Evolutionary conservation across 2,888 invertebrate species (phyloP), one percentile per base, ranked within the genome.

Genomic region (Drosophila infuscata): DNA sequence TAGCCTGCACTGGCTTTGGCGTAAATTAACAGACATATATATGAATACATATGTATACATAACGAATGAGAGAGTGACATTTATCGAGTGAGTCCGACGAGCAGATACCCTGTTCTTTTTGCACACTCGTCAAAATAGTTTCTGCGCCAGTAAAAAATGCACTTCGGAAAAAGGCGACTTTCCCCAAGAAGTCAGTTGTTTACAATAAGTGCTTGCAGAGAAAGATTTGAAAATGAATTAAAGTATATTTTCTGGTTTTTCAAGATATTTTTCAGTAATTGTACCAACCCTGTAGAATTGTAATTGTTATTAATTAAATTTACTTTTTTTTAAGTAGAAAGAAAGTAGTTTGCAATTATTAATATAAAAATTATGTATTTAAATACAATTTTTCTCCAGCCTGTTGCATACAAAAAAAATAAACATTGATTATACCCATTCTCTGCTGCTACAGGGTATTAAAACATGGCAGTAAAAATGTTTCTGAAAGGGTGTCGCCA

Each of bases 21-120:
- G 87, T 72, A 83, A 86, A 79, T 86, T 86, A 85, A 88, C 89
- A 86, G 82, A 83, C 69, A 84, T 84, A 74, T 17, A 51, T 29
- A 43, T 12, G 48, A 11, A 15, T 15, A 6, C 25, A 63, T 20
- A 33, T 32, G 41, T 41, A 36, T 11, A 49, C 6, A 2, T 32
- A 53, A 17, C 8, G 6, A 35, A 32, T 1, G 2, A 3, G 17
- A 15, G 17, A 15, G 8, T 46, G 20, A 25, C 6, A 15, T 4
- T 15, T 20, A 3, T 9, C 15, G 4, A 25, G 1, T 29, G 7
- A 9, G n/a, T 9, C n/a, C 7, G 41, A 30, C 66, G 41, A 6
- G 15, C 0, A 36, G n/a, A 35, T 68, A 36, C 36, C 43, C 58
- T 32, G 38, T 41, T 1, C 2, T 4, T 2, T 41, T 41, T 11